Percentiles rank a stretch among this genome's conserved stretches.
These are phyloP conservation scores for Scaptomyza hsui DNA, from an alignment of 1,140 invertebrate species.

Conservation along the genomic window DNA sequence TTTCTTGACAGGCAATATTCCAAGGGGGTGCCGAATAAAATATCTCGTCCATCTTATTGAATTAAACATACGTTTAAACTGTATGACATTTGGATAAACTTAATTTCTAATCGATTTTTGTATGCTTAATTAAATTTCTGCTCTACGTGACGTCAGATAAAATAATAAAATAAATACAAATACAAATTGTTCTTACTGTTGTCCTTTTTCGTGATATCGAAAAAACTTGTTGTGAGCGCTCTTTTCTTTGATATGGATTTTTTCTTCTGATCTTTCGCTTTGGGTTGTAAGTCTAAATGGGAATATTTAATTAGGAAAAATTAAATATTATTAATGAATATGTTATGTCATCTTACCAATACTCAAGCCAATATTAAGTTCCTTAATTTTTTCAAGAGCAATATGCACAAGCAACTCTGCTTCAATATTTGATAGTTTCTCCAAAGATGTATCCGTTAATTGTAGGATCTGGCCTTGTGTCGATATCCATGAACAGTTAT, in stretches of 20 bases:
- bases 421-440: slow-evolving; percentile 92
- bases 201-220: slow-evolving; percentile 90
- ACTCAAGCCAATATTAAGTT: slow-evolving; percentile 92
- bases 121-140: too few relatives aligned
- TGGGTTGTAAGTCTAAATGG: slow-evolving; percentile 82
- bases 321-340: background rate
- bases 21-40: slow-evolving; percentile 93
- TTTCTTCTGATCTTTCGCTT: slow-evolving; percentile 89
- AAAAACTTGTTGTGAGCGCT: slow-evolving; percentile 92
- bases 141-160: too few relatives aligned
- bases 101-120: background rate
- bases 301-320: background rate
- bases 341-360: slow-evolving; percentile 84
- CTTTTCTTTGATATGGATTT: slow-evolving; percentile 92
- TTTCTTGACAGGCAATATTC: slow-evolving; percentile 93
- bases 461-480: slow-evolving; percentile 90
- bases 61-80: background rate
- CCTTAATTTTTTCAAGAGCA: slow-evolving; percentile 93
- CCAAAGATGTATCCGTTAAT: slow-evolving; percentile 88
- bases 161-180: slow-evolving; percentile 4
- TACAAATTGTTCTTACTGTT: slow-evolving; percentile 85
- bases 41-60: slow-evolving; percentile 33
- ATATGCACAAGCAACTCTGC: slow-evolving; percentile 91
- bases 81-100: background rate
- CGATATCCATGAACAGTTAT: slow-evolving; percentile 92